These are phyloP conservation scores for Pampus argenteus DNA, from an alignment of 2,797 vertebrate genomes.

Conservation along the genomic window DNA sequence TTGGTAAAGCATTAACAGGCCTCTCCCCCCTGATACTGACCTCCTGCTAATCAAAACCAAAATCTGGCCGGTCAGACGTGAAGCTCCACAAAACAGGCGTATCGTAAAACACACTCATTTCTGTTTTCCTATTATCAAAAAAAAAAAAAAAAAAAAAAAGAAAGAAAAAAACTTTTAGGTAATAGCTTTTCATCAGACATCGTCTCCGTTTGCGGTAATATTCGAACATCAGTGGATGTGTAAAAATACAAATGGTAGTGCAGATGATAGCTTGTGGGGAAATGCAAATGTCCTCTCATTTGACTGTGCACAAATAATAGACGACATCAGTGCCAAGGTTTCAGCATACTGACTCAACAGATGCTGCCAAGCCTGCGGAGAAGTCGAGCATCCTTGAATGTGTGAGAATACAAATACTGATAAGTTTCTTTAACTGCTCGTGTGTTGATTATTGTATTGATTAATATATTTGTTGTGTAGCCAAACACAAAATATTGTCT, in stretches of 20 bases:
- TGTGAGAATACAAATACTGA: not conserved
- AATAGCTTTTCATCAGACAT: slow-evolving; percentile 7
- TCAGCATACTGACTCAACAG: slow-evolving; percentile 35
- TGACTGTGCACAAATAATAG: slow-evolving; percentile 52
- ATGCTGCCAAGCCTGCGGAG: slow-evolving; percentile 30
- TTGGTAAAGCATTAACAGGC: slow-evolving; percentile 80
- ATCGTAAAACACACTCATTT: slow-evolving; percentile 54
- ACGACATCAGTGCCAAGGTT: slow-evolving; percentile 40
- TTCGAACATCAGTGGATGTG: slow-evolving; percentile 35
- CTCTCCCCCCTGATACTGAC: slow-evolving; percentile 59
- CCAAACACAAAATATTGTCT: not conserved
- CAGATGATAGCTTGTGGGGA: slow-evolving; percentile 48
- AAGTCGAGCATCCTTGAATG: slow-evolving; percentile 6
- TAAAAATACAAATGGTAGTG: slow-evolving; percentile 41
- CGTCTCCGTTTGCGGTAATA: slow-evolving; percentile 30
- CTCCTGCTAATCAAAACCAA: slow-evolving; percentile 61
- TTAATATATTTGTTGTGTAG: too few relatives aligned
- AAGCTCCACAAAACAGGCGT: slow-evolving; percentile 60
- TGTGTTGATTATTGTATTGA: not conserved
- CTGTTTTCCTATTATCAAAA: slow-evolving; percentile 41
- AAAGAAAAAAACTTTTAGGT: slow-evolving; percentile 24
- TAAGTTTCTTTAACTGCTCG: not conserved
- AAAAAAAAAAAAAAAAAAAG: not conserved
- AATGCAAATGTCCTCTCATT: slow-evolving; percentile 62
- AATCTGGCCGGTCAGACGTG: slow-evolving; percentile 55